phyloP scores from a whole-genome alignment of 2,888 invertebrate genomes.

The Drosophila mimica region DNA sequence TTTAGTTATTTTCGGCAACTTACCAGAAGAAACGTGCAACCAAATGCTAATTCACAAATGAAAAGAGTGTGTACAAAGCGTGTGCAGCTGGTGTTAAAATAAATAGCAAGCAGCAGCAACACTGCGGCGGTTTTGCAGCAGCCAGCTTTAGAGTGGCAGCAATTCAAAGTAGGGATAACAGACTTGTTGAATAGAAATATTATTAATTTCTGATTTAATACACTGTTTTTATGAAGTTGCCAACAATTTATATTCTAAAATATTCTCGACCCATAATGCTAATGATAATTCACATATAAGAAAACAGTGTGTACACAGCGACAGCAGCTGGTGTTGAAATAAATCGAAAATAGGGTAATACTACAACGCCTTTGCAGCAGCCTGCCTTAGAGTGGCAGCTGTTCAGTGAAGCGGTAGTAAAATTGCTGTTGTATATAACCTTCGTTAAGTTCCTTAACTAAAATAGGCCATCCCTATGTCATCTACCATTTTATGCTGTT shows the following conservation, averaged over 20 bases:
- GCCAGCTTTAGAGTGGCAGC: not conserved
- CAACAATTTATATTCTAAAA: not conserved
- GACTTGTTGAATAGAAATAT: not conserved
- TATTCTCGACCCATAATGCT: not conserved
- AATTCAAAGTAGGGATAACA: not conserved
- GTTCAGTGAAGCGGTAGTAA: not conserved
- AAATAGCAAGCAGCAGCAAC: not conserved
- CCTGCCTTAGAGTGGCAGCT: not conserved
- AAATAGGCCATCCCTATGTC: not conserved
- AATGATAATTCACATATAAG: not conserved
- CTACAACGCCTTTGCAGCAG: not conserved
- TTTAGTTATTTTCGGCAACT: conserved; percentile 60
- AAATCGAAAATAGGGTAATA: not conserved
- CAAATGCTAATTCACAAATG: conserved; percentile 81
- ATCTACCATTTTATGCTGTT: not conserved
- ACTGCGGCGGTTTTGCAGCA: conserved; percentile 5
- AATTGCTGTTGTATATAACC: not conserved
- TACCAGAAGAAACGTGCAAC: conserved; percentile 84
- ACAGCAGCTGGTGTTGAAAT: not conserved
- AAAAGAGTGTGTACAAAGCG: conserved; percentile 72
- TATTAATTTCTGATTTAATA: too few species aligned
- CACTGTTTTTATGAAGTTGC: too few species aligned
- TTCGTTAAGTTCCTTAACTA: not conserved
- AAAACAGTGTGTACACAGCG: not conserved
- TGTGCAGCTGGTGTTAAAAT: not conserved